Percentiles rank a stretch among this genome's conserved stretches.
phyloP scores from a whole-genome alignment of 2,797 vertebrate genomes.

The Neomorphus geoffroyi region DNA sequence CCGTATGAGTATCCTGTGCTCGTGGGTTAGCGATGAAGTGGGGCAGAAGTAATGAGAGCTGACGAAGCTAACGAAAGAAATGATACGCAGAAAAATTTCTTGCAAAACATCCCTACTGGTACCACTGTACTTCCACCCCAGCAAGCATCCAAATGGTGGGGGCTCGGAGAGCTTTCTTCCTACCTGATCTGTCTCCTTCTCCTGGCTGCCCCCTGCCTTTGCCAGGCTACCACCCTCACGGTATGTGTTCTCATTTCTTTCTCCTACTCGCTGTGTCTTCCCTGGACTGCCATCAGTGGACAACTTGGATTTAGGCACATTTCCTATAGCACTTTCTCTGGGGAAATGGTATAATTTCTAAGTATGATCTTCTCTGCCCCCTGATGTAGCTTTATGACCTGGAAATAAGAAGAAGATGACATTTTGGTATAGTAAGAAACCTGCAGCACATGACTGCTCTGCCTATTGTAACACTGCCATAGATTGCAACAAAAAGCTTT shows the following conservation, averaged over 20 bases:
- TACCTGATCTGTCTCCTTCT: neutral
- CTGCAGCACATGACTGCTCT: neutral
- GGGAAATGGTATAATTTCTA: neutral
- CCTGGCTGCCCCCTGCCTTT: neutral
- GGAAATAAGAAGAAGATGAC: neutral
- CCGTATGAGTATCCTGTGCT: neutral
- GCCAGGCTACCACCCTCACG: rapidly evolving
- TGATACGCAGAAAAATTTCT: neutral
- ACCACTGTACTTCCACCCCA: neutral
- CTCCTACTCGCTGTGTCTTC: neutral
- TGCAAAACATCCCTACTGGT: neutral
- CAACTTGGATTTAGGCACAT: neutral
- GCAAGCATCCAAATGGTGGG: neutral
- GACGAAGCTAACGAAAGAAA: neutral
- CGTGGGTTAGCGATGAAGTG: neutral
- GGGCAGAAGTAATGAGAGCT: constrained; percentile 3
- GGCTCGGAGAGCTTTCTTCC: neutral
- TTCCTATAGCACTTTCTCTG: neutral
- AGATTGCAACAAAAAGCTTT: neutral
- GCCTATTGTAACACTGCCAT: neutral
- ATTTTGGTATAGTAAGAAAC: neutral
- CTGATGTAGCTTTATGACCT: neutral
- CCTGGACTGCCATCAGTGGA: neutral
- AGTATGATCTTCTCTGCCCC: neutral
- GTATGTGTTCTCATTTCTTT: neutral